Conservation (phyloP, 2,888 invertebrate genomes). For the Iphiclides podalirius region DNA sequence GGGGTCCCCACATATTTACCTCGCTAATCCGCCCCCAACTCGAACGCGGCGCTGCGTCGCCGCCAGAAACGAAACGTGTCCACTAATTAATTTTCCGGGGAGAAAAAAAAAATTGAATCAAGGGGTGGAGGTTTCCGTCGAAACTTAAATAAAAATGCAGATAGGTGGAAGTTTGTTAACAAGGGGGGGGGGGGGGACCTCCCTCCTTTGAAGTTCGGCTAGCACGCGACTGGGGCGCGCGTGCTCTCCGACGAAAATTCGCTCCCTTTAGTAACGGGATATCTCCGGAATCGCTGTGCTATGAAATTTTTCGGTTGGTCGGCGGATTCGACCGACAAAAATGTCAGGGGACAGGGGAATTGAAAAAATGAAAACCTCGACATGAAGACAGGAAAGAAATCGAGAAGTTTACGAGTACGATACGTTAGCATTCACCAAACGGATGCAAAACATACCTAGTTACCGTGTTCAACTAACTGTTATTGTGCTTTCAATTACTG, state of each 20-base stretch:
- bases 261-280: conserved; percentile 48
- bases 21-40: conserved; percentile 37
- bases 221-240: conserved; percentile 40
- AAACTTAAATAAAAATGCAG: conserved; percentile 76
- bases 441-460: too few relatives aligned
- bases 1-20: conserved; percentile 31
- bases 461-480: too few relatives aligned
- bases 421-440: too few relatives aligned
- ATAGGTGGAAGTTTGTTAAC: conserved; percentile 56
- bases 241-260: conserved; percentile 51
- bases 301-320: conserved; percentile 38
- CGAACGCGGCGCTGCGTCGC: conserved; percentile 45
- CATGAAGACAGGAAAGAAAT: too few relatives aligned
- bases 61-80: conserved; percentile 45
- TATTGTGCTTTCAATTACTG: too few relatives aligned
- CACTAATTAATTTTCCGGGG: conserved; percentile 54
- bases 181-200: conserved; percentile 47
- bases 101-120: conserved; percentile 56
- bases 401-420: too few relatives aligned
- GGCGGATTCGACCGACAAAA: too few relatives aligned
- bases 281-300: conserved; percentile 48
- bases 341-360: not conserved
- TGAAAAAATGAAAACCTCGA: too few relatives aligned
- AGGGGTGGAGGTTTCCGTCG: conserved; percentile 66
- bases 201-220: conserved; percentile 60